Percentiles rank a stretch among this genome's conserved stretches.
Conservation (phyloP, 2,888 invertebrate genomes). For the Clitarchus hookeri region DNA sequence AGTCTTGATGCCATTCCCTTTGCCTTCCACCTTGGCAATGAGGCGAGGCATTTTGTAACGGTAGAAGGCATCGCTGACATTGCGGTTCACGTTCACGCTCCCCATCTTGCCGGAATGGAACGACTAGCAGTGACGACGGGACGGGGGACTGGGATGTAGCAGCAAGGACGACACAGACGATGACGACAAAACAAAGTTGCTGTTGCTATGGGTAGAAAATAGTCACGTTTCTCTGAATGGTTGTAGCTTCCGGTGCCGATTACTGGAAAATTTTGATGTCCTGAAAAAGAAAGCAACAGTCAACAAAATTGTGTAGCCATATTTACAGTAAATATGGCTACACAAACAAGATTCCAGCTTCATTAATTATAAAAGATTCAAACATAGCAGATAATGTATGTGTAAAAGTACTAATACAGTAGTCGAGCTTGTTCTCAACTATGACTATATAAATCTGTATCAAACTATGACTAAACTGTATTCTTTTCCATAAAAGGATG, state of each 20-base stretch:
- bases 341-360: too few species aligned
- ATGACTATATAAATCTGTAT: too few species aligned
- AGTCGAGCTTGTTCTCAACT: too few species aligned
- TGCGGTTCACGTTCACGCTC: conserved; percentile 95
- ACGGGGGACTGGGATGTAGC: conserved; percentile 10
- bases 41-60: conserved; percentile 99
- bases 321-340: too few species aligned
- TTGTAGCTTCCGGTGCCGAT: conserved; percentile 96
- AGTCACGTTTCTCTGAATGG: conserved; percentile 98
- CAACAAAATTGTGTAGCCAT: too few species aligned
- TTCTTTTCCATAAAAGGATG: too few species aligned
- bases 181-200: conserved; percentile 36
- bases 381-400: too few species aligned
- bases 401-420: too few species aligned
- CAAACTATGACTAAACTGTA: too few species aligned
- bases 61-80: conserved; percentile 98
- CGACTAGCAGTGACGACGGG: conserved; percentile 36
- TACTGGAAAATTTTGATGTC: conserved; percentile 95
- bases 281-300: conserved; percentile 57
- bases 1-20: conserved; percentile 99
- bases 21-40: conserved; percentile 98
- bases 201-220: conserved; percentile 51
- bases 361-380: too few species aligned
- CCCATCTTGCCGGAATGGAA: conserved; percentile 52
- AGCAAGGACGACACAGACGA: conserved; percentile 33